phyloP scores from a whole-genome alignment of 2,888 invertebrate species.

The Hermaeophaga mercurialis region DNA sequence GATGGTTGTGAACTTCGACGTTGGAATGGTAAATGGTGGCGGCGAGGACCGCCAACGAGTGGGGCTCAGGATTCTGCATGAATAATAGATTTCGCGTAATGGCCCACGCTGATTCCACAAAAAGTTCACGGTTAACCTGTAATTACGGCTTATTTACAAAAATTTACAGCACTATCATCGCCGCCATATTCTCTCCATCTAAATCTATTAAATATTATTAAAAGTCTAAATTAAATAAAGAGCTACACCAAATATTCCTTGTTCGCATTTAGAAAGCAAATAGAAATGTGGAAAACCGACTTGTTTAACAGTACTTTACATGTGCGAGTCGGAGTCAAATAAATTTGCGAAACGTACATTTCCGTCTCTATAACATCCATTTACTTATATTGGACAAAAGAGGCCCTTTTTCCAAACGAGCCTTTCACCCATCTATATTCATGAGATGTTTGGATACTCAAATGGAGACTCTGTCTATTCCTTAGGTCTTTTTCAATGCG shows the following conservation, averaged over 20 bases:
- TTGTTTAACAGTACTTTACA: too few relatives aligned
- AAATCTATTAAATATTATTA: too few relatives aligned
- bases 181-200: too few relatives aligned
- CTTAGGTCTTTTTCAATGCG: slow-evolving; percentile 5
- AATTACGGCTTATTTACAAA: too few relatives aligned
- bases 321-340: too few relatives aligned
- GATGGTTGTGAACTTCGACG: slow-evolving; percentile 18
- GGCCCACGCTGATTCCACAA: slow-evolving; percentile 1
- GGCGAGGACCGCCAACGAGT: background rate
- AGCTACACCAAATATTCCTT: too few relatives aligned
- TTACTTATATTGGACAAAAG: too few relatives aligned
- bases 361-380: slow-evolving; percentile 6
- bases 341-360: slow-evolving; percentile 9
- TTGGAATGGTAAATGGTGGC: slow-evolving; percentile 12
- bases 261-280: too few relatives aligned
- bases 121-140: too few relatives aligned
- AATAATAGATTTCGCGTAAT: slow-evolving; percentile 14
- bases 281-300: too few relatives aligned
- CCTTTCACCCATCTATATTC: slow-evolving; percentile 17
- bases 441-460: slow-evolving; percentile 21
- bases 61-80: slow-evolving; percentile 3
- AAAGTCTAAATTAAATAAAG: too few relatives aligned
- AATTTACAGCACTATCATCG: too few relatives aligned
- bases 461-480: slow-evolving; percentile 10
- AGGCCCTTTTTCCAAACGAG: slow-evolving; percentile 11